A percentile compares a stretch with the other conserved stretches of the same genome.
phyloP scores from a whole-genome alignment of 2,888 invertebrate species.

The Ophion slaviceki region DNA sequence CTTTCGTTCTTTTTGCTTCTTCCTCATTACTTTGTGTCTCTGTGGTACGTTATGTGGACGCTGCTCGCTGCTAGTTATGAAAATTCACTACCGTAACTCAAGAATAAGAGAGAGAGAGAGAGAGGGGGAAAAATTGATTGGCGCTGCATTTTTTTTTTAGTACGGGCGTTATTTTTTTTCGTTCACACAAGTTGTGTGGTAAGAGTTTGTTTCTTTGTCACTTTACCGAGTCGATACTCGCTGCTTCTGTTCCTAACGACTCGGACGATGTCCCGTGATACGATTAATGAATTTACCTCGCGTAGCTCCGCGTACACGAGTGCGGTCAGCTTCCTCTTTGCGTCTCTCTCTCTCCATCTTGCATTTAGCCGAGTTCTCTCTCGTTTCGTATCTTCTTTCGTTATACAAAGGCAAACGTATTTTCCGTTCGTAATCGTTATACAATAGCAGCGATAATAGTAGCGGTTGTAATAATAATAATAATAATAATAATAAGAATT shows the following conservation, averaged over 20 bases:
- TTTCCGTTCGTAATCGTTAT: conserved; percentile 65
- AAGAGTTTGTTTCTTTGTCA: too few relatives aligned
- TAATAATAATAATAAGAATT: conserved; percentile 62
- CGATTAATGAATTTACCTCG: too few relatives aligned
- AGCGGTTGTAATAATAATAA: conserved; percentile 70
- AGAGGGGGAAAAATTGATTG: conserved; percentile 57
- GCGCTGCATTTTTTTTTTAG: conserved; percentile 68
- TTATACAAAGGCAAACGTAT: conserved; percentile 72
- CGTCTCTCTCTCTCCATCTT: conserved; percentile 17
- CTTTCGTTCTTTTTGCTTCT: conserved; percentile 73
- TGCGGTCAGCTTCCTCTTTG: too few relatives aligned
- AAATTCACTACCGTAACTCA: conserved; percentile 70
- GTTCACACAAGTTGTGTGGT: too few relatives aligned
- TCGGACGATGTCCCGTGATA: too few relatives aligned
- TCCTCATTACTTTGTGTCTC: conserved; percentile 67
- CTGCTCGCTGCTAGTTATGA: conserved; percentile 77
- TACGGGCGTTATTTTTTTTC: conserved; percentile 53
- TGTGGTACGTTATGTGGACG: conserved; percentile 76
- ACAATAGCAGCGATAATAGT: conserved; percentile 45
- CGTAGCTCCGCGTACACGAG: too few relatives aligned
- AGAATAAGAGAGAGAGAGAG: conserved; percentile 54
- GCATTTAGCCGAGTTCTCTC: conserved; percentile 26
- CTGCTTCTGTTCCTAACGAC: too few relatives aligned
- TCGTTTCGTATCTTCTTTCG: conserved; percentile 41
- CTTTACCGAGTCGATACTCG: too few relatives aligned